These are phyloP conservation scores for Drosophila picticornis DNA, from an alignment of 2,888 invertebrate species.

Conservation along the genomic window DNA sequence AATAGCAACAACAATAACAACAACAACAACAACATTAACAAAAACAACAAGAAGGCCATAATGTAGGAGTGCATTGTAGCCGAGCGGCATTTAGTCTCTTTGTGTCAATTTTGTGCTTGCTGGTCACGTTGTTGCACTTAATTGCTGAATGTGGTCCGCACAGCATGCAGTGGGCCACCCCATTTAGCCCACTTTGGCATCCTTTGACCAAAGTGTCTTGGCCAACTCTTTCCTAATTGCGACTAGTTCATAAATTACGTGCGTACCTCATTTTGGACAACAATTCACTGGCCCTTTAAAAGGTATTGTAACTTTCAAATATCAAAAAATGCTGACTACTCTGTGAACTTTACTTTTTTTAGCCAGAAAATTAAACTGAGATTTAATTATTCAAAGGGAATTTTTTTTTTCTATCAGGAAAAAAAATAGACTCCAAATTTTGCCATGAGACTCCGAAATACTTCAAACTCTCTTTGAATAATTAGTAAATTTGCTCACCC, in stretches of 20 bases:
- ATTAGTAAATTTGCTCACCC: not conserved
- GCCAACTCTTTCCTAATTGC: conserved; percentile 7
- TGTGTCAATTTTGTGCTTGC: conserved; percentile 49
- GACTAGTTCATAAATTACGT: conserved; percentile 43
- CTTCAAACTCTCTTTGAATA: not conserved
- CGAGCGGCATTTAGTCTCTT: not conserved
- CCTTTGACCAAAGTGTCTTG: not conserved
- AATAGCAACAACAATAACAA: not conserved
- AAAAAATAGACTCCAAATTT: not conserved
- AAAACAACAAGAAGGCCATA: not conserved
- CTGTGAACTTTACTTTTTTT: not conserved
- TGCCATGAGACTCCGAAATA: too few relatives aligned
- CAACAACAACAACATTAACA: too few relatives aligned
- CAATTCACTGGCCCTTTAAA: not conserved
- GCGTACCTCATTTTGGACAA: conserved; percentile 10
- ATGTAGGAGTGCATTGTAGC: conserved; percentile 12
- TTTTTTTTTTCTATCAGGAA: not conserved
- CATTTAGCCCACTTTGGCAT: not conserved
- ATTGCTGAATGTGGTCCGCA: conserved; percentile 64
- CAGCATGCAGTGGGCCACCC: not conserved
- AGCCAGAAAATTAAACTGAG: not conserved
- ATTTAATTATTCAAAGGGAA: not conserved
- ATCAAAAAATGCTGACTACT: not conserved
- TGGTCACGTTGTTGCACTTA: conserved; percentile 76
- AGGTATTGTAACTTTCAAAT: not conserved